These are phyloP conservation scores for Marronus borbonicus DNA, from an alignment of 2,888 invertebrate genomes.

Conservation along the genomic window DNA sequence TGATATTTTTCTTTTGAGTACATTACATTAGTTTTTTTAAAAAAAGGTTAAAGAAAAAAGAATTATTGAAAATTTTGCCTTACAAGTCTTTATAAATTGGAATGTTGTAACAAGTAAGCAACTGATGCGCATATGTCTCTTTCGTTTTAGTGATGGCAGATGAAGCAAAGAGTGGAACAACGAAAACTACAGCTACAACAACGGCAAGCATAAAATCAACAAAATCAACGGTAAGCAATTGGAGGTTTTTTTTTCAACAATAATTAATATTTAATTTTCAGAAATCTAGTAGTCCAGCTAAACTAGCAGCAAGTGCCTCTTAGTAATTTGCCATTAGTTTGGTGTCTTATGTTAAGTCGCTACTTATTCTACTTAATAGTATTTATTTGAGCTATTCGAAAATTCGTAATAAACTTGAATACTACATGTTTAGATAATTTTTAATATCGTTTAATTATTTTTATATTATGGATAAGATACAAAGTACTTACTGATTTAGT, in stretches of 20 bases:
- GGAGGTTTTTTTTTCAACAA: neutral
- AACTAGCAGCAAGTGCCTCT: neutral
- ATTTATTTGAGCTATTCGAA: neutral
- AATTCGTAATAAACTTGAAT: neutral
- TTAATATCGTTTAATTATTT: no score
- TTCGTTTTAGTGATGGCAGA: slow-evolving; percentile 26
- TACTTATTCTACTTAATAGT: neutral
- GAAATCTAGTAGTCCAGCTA: slow-evolving; percentile 1
- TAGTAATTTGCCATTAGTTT: slow-evolving; percentile 1
- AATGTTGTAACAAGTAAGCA: no score
- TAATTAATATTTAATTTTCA: neutral
- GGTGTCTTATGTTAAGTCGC: neutral
- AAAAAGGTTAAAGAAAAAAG: no score
- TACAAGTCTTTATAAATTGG: no score
- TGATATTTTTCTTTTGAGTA: no score
- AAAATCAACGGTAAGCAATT: neutral
- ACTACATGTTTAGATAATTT: neutral
- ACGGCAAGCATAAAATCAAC: neutral
- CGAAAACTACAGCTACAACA: neutral
- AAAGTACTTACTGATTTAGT: no score
- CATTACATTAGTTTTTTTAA: no score
- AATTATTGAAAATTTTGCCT: no score
- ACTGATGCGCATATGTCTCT: neutral
- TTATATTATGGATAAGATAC: no score
- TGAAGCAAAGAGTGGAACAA: slow-evolving; percentile 1